phyloP scores from a whole-genome alignment of 2,888 invertebrate genomes.

The Mimumesa dahlbomi region DNA sequence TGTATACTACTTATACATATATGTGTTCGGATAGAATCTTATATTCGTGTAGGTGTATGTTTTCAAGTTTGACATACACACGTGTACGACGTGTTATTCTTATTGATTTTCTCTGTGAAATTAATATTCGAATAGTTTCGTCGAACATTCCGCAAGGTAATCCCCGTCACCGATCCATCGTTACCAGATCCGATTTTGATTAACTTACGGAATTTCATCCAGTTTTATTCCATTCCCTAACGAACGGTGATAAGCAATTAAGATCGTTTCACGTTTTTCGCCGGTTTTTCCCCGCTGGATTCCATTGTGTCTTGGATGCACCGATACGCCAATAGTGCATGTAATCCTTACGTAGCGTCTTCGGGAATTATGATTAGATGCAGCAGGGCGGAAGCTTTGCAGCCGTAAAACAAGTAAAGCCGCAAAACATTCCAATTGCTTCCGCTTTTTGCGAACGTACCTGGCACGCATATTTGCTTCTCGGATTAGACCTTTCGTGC shows the following conservation, averaged over 20 bases:
- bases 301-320: slow-evolving; percentile 10
- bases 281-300: neutral
- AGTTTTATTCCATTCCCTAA: too few relatives aligned
- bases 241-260: slow-evolving; percentile 10
- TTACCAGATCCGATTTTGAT: neutral
- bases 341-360: slow-evolving; percentile 42
- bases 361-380: slow-evolving; percentile 10
- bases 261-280: neutral
- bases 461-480: slow-evolving; percentile 2
- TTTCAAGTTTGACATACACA: too few relatives aligned
- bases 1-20: too few relatives aligned
- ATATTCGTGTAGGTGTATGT: too few relatives aligned
- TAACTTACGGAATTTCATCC: too few relatives aligned
- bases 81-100: too few relatives aligned
- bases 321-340: slow-evolving; percentile 10
- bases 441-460: slow-evolving; percentile 14
- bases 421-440: slow-evolving; percentile 19
- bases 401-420: slow-evolving; percentile 7
- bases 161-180: neutral
- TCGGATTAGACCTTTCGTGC: neutral
- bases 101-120: too few relatives aligned
- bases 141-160: too few relatives aligned
- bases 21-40: too few relatives aligned
- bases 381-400: slow-evolving; percentile 13
- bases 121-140: too few relatives aligned